phyloP scores from a whole-genome alignment of 2,113 vertebrate species.

The Stercorarius parasiticus region DNA sequence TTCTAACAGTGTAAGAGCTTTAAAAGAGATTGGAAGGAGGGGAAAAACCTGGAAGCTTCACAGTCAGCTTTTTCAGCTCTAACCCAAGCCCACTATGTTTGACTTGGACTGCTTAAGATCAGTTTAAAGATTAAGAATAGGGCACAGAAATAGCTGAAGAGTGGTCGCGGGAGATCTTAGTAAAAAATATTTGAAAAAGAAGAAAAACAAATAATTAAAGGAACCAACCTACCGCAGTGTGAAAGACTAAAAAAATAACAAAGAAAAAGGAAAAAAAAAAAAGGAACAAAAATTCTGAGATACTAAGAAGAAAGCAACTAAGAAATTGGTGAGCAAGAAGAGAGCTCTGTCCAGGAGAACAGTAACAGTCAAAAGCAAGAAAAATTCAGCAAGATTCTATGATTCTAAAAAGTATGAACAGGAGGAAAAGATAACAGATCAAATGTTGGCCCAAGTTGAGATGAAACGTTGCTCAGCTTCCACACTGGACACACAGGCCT shows the following conservation, averaged over 20 bases:
- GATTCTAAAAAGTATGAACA: background rate
- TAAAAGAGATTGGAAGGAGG: background rate
- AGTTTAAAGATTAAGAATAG: background rate
- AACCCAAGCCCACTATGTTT: background rate
- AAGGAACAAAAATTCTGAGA: background rate
- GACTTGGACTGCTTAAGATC: background rate
- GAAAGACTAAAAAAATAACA: background rate
- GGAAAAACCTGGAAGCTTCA: background rate
- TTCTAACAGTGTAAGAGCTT: background rate
- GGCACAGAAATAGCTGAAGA: background rate
- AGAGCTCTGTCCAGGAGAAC: background rate
- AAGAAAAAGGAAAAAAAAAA: fast-evolving
- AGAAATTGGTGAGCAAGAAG: background rate
- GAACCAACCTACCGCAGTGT: background rate
- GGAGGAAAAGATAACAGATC: fast-evolving
- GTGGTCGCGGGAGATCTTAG: background rate
- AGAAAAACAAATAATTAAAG: background rate
- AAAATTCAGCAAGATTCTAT: background rate
- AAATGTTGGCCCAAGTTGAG: background rate
- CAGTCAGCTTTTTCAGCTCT: background rate
- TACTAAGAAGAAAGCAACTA: background rate
- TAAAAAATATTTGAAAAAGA: background rate
- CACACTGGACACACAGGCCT: background rate
- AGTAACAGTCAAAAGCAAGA: background rate
- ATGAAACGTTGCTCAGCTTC: background rate